Evolutionary conservation across 1,140 invertebrate species (phyloP).

Genomic region (Chelonus insularis): DNA sequence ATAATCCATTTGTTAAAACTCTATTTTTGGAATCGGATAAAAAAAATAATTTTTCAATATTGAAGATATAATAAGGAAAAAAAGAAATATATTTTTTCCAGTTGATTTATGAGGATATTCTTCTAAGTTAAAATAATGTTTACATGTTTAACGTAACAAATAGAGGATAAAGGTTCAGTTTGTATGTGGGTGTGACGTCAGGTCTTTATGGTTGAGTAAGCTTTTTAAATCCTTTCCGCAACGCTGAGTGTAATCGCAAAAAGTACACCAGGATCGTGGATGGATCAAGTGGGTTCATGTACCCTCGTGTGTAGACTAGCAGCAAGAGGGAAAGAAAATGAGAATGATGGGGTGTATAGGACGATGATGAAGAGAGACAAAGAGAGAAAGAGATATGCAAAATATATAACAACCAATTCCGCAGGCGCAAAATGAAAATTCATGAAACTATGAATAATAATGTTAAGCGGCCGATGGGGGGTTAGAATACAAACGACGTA

Average conservation of each 20-base stretch:
- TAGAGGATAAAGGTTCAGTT: too few relatives aligned
- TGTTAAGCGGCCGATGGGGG: slow-evolving; percentile 33
- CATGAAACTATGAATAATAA: slow-evolving; percentile 57
- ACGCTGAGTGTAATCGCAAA: slow-evolving; percentile 19
- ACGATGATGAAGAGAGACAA: too few relatives aligned
- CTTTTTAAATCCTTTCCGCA: slow-evolving; percentile 5
- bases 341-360: too few relatives aligned
- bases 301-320: not conserved
- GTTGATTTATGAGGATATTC: too few relatives aligned
- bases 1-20: too few relatives aligned
- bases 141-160: too few relatives aligned
- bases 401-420: slow-evolving; percentile 38
- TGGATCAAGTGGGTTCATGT: slow-evolving; percentile 1
- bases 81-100: too few relatives aligned
- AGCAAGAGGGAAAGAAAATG: too few relatives aligned
- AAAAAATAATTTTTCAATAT: too few relatives aligned
- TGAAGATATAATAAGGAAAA: too few relatives aligned
- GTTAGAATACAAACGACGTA: slow-evolving; percentile 19
- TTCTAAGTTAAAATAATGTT: too few relatives aligned
- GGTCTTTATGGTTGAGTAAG: not conserved
- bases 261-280: slow-evolving; percentile 21
- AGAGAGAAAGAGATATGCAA: slow-evolving; percentile 15
- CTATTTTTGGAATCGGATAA: too few relatives aligned
- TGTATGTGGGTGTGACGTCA: not conserved
- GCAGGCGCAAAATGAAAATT: slow-evolving; percentile 47